Evolutionary conservation across 2,888 invertebrate genomes (phyloP), one percentile per base, ranked within the genome.

Genomic region (Hesperia comma): DNA sequence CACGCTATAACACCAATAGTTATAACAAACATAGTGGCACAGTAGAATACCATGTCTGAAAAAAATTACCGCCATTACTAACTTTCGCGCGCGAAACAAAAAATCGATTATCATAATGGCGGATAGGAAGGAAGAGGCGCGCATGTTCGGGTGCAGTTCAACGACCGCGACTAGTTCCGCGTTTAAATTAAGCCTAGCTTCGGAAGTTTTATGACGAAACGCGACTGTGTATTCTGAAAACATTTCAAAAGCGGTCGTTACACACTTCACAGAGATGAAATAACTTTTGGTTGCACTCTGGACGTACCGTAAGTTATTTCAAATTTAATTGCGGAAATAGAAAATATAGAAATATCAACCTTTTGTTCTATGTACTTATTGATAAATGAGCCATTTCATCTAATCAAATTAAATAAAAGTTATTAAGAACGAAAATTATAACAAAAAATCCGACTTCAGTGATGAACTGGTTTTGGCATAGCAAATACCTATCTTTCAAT

Each of bases 91-190:
- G 51, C 63, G 53, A 51, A 58, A 63, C 53, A 68, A 70, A 71
- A 70, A 75, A 74, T 74, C 73, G 69, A 75, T 71, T 69, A 70
- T 78, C 77, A 80, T 76, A 76, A 74, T 70, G 77, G 74, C 68
- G 26, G 56, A 70, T 73, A 76, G 77, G 77, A 76, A 78, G 78
- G 75, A 75, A 73, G 72, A 73, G 74, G 72, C 70, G 74, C 77
- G 77, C 72, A 74, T 76, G 77, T 76, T 76, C 72, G 71, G 69
- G 66, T 69, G 61, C 63, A 69, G 87, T 82, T 84, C 87, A 73
- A 71, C 77, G 83, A 84, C 87, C 87, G 80, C 67, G 69, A 72
- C 70, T 70, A 79, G 84, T 86, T 87, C 87, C 86, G 85, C 74
- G 75, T 76, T 75, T 79, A 77, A 87, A 87, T 86, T 87, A 87